Evolutionary conservation across 2,888 invertebrate genomes (phyloP).

Genomic region (Nomada fabriciana): DNA sequence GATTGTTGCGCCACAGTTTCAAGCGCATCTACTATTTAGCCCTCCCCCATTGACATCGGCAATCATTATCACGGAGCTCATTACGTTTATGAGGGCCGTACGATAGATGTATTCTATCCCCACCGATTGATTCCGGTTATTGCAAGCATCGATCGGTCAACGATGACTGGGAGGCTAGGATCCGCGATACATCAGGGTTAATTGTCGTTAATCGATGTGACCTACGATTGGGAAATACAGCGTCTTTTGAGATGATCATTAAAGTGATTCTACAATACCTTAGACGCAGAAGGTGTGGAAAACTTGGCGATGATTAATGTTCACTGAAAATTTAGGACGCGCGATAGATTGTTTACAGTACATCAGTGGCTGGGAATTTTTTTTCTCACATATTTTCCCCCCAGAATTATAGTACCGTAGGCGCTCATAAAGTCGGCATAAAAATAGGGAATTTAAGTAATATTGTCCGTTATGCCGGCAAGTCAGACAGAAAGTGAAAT

Average conservation of each 20-base stretch:
- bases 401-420: too few relatives aligned
- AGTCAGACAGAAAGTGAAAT: slow-evolving; percentile 1
- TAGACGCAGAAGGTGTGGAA: background rate
- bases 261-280: background rate
- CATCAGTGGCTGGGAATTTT: background rate
- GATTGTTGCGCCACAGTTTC: slow-evolving; percentile 39
- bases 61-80: slow-evolving; percentile 53
- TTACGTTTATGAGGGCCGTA: slow-evolving; percentile 37
- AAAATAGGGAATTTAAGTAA: too few relatives aligned
- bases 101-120: background rate
- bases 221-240: slow-evolving; percentile 56
- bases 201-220: slow-evolving; percentile 49
- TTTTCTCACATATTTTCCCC: too few relatives aligned
- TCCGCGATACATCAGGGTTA: slow-evolving; percentile 31
- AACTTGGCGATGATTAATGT: too few relatives aligned
- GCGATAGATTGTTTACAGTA: background rate
- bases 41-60: slow-evolving; percentile 47
- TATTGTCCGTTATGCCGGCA: too few relatives aligned
- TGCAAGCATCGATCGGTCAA: slow-evolving; percentile 31
- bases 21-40: slow-evolving; percentile 33
- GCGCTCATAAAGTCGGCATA: too few relatives aligned
- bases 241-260: slow-evolving; percentile 29
- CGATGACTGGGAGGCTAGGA: slow-evolving; percentile 4
- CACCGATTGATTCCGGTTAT: slow-evolving; percentile 51
- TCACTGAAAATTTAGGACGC: too few relatives aligned